Evolutionary conservation across 2,113 vertebrate species (phyloP), one percentile per base, ranked within the genome.

Genomic region (Poicephalus gulielmi): DNA sequence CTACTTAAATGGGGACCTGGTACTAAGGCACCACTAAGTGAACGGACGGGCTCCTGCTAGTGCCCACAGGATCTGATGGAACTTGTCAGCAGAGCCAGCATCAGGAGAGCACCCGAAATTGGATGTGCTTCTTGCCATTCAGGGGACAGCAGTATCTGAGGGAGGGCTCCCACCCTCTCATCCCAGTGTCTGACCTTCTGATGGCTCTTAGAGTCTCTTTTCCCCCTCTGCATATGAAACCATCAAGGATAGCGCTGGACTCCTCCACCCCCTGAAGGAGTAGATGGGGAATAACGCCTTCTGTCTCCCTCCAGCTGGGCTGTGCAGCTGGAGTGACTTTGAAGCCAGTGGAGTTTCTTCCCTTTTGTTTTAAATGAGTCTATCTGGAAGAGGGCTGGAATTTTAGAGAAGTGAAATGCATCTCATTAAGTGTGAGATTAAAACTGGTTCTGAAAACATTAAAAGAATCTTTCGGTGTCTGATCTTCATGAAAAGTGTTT

Each of bases 401-500:
- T 83, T 83, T 83, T 44, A 44, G 44, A 67, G 68, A 90, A 92
- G 55, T 67, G 33, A 95, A 84, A 89, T 67, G 35, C 35, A 44
- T 86, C 77, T 94, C 57, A 64, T 92, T 71, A 92, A 68, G 27
- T 10, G 12, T 73, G 57, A 94, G 89, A 91, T 92, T 71, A 89
- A 87, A 82, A 91, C 69, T 68, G 27, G 2, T 74, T 94, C 64
- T 83, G 60, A 75, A 95, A 89, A 87, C 52, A 76, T 73, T 68
- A 76, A 68, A 95, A 85, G 25, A 79, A 76, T 31, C 24, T 79
- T 89, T 89, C 33, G 17, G 27, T 76, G 84, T 82, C 74, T 89
- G 91, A 87, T 89, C 80, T 94, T 89, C 60, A 95, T 86, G 88
- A 71, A 71, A 92, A 88, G 81, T 1, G 4, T 33, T 95, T 96